These are phyloP conservation scores for Murina feae DNA, from an alignment of 2,113 vertebrate species.

Conservation along the genomic window DNA sequence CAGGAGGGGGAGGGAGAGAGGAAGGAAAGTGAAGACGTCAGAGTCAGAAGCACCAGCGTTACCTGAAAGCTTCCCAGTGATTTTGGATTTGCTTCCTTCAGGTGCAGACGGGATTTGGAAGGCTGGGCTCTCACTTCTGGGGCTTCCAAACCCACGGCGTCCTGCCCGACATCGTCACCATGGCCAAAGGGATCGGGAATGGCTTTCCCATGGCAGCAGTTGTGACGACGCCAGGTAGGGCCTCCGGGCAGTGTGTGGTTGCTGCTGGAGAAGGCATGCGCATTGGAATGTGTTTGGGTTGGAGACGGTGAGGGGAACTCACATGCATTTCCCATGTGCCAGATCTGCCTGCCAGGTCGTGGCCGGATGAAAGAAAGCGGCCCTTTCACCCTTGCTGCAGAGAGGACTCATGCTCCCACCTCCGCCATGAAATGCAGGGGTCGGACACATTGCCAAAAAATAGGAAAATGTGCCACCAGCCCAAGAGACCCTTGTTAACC, in stretches of 20 bases:
- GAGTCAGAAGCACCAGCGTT: background rate
- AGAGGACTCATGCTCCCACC: background rate
- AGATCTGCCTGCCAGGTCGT: background rate
- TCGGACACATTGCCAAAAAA: background rate
- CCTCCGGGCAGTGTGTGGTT: background rate
- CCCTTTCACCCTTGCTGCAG: background rate
- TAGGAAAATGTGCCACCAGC: background rate
- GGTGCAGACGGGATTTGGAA: slow-evolving; percentile 96
- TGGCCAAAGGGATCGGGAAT: slow-evolving; percentile 96
- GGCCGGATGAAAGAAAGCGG: background rate
- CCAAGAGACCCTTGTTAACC: background rate
- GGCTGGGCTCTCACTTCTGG: slow-evolving; percentile 94
- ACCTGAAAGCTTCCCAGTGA: background rate
- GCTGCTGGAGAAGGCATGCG: background rate
- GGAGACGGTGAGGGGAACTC: background rate
- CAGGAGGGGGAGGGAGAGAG: background rate
- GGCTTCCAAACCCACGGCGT: slow-evolving; percentile 92
- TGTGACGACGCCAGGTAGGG: slow-evolving; percentile 90
- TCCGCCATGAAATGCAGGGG: background rate
- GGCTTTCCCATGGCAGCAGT: slow-evolving; percentile 98
- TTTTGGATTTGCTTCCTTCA: slow-evolving; percentile 70
- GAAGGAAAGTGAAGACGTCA: no score
- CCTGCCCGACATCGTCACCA: slow-evolving; percentile 93
- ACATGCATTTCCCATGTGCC: background rate
- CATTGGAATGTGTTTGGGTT: background rate